These are phyloP conservation scores for Phoenicopterus ruber DNA, from an alignment of 2,113 vertebrate genomes.

Conservation along the genomic window DNA sequence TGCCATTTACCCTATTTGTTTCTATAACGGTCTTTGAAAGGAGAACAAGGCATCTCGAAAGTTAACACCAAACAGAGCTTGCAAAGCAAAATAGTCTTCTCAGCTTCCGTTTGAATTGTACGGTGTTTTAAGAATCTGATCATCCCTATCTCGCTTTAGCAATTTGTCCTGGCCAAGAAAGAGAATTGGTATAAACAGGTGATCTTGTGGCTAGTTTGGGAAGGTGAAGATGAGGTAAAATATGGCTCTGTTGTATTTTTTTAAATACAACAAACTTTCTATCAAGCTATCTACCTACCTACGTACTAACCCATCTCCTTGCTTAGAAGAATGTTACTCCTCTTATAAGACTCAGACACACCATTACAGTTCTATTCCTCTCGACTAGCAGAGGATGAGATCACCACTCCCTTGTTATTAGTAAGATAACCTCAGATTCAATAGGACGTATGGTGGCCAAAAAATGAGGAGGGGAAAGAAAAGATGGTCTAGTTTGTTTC, in stretches of 20 bases:
- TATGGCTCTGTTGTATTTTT: fast-evolving
- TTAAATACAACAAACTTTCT: background rate
- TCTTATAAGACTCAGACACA: background rate
- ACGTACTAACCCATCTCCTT: background rate
- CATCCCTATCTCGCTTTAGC: background rate
- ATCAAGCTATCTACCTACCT: background rate
- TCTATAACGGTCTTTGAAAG: background rate
- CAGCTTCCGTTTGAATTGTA: background rate
- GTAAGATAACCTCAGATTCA: background rate
- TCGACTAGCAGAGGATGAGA: background rate
- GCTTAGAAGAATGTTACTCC: background rate
- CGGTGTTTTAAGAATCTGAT: background rate
- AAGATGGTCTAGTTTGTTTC: background rate
- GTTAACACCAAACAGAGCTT: background rate
- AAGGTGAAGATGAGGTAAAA: background rate
- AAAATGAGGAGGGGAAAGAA: background rate
- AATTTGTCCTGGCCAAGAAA: background rate
- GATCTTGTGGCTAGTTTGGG: background rate
- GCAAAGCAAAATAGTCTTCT: background rate
- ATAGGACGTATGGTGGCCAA: background rate
- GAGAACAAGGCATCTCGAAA: background rate
- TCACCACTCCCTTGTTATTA: background rate
- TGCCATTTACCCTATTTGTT: background rate
- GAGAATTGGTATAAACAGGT: background rate
- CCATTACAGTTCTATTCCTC: background rate